Percentiles rank a stretch among this genome's conserved stretches.
These are phyloP conservation scores for Onychomys arenicola DNA, from an alignment of 2,797 vertebrate species.

Conservation along the genomic window DNA sequence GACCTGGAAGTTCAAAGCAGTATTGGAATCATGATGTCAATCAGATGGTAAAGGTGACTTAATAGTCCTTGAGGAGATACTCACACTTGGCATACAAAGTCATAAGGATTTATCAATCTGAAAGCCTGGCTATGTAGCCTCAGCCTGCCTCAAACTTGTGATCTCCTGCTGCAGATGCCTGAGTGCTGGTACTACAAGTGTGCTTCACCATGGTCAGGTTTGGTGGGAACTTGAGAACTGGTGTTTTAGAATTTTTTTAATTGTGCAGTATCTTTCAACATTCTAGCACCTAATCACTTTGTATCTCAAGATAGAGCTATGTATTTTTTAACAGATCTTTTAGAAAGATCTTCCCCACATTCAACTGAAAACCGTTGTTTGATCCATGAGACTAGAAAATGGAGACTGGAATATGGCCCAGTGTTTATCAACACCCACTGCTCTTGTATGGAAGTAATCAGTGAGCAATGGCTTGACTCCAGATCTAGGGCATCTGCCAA, in stretches of 20 bases:
- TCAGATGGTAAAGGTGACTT: neutral
- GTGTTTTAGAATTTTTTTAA: neutral
- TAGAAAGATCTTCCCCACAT: slow-evolving; percentile 28
- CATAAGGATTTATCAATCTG: neutral
- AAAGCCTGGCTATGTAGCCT: neutral
- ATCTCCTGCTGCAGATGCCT: neutral
- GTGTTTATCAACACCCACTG: no score
- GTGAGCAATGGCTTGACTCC: neutral
- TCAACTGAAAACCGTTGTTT: neutral
- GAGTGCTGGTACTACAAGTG: neutral
- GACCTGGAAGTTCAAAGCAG: neutral
- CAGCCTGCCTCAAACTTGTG: neutral
- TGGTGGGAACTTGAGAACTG: neutral
- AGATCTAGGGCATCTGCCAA: neutral
- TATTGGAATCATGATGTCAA: neutral
- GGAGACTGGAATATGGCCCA: no score
- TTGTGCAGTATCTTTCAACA: neutral
- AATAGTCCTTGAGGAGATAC: neutral
- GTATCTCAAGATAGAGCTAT: neutral
- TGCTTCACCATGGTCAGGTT: neutral
- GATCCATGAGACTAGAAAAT: neutral
- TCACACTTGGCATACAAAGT: no score
- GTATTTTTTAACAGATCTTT: slow-evolving; percentile 30
- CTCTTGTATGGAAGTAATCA: neutral
- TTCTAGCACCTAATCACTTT: neutral